Conservation (phyloP, 2,888 invertebrate species). For the Argyresthia goedartella region DNA sequence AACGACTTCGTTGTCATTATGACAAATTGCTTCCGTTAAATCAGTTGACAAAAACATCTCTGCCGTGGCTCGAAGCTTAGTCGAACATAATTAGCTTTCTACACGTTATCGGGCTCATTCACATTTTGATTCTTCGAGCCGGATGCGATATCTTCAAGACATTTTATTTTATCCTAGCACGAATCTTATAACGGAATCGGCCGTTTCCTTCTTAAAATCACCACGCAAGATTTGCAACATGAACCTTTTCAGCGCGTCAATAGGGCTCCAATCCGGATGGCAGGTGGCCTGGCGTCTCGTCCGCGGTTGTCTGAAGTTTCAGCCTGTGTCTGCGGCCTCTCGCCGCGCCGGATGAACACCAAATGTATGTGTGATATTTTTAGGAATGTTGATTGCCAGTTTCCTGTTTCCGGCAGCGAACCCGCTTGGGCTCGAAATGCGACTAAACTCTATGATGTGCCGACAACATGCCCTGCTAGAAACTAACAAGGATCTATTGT, state of each 20-base stretch:
- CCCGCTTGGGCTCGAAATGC: background rate
- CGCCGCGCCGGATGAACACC: conserved; percentile 60
- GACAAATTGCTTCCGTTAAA: conserved; percentile 1
- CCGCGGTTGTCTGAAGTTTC: background rate
- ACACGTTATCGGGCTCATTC: too few species aligned
- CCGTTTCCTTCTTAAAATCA: too few species aligned
- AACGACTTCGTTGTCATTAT: background rate
- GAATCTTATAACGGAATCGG: too few species aligned
- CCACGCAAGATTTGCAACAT: too few species aligned
- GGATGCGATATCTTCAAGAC: too few species aligned
- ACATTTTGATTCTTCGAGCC: too few species aligned
- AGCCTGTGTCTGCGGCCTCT: background rate
- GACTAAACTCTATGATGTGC: conserved; percentile 41
- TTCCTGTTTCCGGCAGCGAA: conserved; percentile 63
- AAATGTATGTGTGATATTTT: conserved; percentile 70
- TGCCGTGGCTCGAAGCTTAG: too few species aligned
- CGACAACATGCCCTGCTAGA: conserved; percentile 18
- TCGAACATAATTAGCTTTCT: too few species aligned
- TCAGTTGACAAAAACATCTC: background rate
- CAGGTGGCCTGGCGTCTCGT: background rate
- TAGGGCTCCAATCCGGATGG: background rate
- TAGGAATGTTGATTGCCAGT: conserved; percentile 66
- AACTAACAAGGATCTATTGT: too few species aligned
- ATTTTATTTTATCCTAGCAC: too few species aligned
- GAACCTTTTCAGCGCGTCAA: background rate